Conservation (phyloP, 1,140 invertebrate genomes). For the Penaeus indicus region DNA sequence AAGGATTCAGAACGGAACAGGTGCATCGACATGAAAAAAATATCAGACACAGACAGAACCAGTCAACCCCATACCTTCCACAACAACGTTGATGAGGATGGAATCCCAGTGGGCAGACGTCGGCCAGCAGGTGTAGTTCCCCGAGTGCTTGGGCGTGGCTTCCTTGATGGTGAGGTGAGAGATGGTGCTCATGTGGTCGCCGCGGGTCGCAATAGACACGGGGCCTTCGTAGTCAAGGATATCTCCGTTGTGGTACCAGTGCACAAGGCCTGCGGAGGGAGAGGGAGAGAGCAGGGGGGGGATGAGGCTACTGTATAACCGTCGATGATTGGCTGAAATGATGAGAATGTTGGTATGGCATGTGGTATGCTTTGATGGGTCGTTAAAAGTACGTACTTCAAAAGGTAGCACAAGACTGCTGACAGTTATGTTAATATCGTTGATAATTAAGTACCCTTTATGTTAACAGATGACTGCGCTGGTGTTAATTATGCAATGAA, state of each 20-base stretch:
- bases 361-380: too few species aligned
- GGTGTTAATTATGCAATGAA: too few species aligned
- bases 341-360: too few species aligned
- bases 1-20: background rate
- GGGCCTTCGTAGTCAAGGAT: slow-evolving; percentile 57
- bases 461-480: background rate
- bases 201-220: slow-evolving; percentile 38
- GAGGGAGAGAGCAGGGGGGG: background rate
- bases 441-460: too few species aligned
- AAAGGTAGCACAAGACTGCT: too few species aligned
- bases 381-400: too few species aligned
- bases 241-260: slow-evolving; percentile 56
- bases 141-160: slow-evolving; percentile 45
- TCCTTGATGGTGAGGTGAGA: slow-evolving; percentile 49
- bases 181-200: background rate
- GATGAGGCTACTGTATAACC: background rate
- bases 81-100: slow-evolving; percentile 52
- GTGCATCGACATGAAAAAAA: background rate
- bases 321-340: too few species aligned
- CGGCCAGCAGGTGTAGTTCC: slow-evolving; percentile 64
- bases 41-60: background rate
- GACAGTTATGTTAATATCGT: too few species aligned
- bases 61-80: slow-evolving; percentile 31
- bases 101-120: slow-evolving; percentile 55
- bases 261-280: slow-evolving; percentile 36